Conservation (phyloP, 1,140 invertebrate genomes). For the Diabrotica virgifera region DNA sequence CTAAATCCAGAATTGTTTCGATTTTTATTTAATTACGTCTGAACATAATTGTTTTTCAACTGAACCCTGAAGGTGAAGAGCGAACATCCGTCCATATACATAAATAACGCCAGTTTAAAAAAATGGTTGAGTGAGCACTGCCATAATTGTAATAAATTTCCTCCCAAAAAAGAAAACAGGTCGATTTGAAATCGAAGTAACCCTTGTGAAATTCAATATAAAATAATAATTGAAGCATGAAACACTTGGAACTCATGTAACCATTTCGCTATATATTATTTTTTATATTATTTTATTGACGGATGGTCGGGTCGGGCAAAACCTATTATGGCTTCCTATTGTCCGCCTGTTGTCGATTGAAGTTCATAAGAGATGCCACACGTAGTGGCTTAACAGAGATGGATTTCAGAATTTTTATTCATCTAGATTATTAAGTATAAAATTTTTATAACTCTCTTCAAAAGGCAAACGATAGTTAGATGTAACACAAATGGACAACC, state of each 20-base stretch:
- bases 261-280: constrained; percentile 21
- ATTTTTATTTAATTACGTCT: too few relatives aligned
- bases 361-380: neutral
- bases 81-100: neutral
- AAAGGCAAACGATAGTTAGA: too few relatives aligned
- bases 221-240: constrained; percentile 17
- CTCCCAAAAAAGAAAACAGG: constrained; percentile 6
- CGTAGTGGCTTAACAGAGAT: neutral
- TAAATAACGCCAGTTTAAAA: neutral
- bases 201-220: constrained; percentile 24
- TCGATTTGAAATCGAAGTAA: constrained; percentile 19
- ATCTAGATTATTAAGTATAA: too few relatives aligned
- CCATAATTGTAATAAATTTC: constrained; percentile 20
- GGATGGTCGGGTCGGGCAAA: neutral
- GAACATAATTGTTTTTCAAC: too few relatives aligned
- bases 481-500: too few relatives aligned
- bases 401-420: neutral
- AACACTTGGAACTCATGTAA: constrained; percentile 18
- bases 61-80: too few relatives aligned
- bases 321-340: constrained; percentile 22
- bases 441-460: too few relatives aligned
- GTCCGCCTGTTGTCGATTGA: constrained; percentile 17
- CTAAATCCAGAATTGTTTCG: too few relatives aligned
- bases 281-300: constrained; percentile 18
- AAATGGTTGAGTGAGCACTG: constrained; percentile 8